Percentiles rank a stretch among this genome's conserved stretches.
Evolutionary conservation across 2,113 vertebrate genomes (phyloP).

Genomic region (Daubentonia madagascariensis): DNA sequence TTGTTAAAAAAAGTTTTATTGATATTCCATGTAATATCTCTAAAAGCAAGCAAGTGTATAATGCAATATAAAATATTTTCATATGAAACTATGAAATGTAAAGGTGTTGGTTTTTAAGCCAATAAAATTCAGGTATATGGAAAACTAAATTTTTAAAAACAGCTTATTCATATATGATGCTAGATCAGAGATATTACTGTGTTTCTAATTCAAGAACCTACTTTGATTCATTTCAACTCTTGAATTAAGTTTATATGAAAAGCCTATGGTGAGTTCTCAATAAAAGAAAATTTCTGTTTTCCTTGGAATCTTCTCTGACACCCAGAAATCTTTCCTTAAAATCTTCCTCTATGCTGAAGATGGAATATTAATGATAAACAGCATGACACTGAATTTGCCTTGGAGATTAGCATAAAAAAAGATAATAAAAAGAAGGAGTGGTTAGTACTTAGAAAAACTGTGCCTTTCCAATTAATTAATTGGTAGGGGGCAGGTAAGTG

Average conservation of each 20-base stretch:
- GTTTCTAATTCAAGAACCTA: neutral
- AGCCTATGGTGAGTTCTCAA: neutral
- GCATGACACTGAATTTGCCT: neutral
- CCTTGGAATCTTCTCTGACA: neutral
- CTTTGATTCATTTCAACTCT: slow-evolving; percentile 16
- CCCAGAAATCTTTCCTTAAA: neutral
- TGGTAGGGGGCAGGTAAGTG: neutral
- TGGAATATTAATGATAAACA: neutral
- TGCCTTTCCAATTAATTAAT: neutral
- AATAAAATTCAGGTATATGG: neutral
- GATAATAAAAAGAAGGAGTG: neutral
- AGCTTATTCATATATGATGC: neutral
- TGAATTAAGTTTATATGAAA: slow-evolving; percentile 15
- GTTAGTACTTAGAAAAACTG: neutral
- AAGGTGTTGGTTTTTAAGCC: neutral
- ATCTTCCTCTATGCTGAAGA: neutral
- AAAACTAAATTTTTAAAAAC: neutral
- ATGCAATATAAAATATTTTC: neutral
- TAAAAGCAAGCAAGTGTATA: neutral
- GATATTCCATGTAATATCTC: neutral
- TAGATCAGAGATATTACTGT: neutral
- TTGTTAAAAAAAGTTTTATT: neutral
- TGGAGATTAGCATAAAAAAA: neutral
- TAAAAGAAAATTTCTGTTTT: neutral
- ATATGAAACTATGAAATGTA: neutral